Conservation (phyloP, 2,888 invertebrate species). For the Aradus depressus region DNA sequence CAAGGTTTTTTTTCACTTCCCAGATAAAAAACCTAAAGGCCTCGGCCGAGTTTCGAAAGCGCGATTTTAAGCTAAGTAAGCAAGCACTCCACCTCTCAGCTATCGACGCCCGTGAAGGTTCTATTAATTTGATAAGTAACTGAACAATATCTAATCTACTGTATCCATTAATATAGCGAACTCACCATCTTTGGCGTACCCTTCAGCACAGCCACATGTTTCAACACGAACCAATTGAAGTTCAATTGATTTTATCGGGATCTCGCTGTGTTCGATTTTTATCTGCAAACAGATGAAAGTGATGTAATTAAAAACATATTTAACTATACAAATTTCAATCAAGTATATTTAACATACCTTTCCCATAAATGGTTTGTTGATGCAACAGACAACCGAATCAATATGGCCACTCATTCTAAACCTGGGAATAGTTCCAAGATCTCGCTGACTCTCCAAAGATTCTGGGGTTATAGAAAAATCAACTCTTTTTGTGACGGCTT, state of each 20-base stretch:
- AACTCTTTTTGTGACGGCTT: conserved; percentile 42
- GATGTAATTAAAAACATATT: neutral
- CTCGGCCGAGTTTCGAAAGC: too few species aligned
- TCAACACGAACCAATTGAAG: conserved; percentile 88
- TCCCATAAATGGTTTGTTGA: conserved; percentile 80
- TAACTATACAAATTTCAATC: neutral
- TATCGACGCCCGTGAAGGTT: too few species aligned
- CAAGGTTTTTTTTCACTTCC: too few species aligned
- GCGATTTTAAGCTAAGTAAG: too few species aligned
- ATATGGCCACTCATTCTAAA: conserved; percentile 75
- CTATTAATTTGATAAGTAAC: too few species aligned
- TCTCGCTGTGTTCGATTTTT: conserved; percentile 66
- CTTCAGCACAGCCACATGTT: conserved; percentile 87
- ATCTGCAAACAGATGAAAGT: conserved; percentile 41
- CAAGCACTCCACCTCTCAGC: too few species aligned
- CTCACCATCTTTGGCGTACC: conserved; percentile 79
- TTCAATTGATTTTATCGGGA: conserved; percentile 82
- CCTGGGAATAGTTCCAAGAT: conserved; percentile 59
- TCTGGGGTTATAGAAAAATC: conserved; percentile 78
- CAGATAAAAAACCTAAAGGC: too few species aligned
- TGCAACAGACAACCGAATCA: conserved; percentile 69
- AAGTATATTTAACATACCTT: conserved; percentile 45
- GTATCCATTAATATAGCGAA: too few species aligned
- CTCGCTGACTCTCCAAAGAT: conserved; percentile 57
- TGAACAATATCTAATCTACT: too few species aligned